Conservation (phyloP, 2,888 invertebrate species). For the Polyploca ridens region DNA sequence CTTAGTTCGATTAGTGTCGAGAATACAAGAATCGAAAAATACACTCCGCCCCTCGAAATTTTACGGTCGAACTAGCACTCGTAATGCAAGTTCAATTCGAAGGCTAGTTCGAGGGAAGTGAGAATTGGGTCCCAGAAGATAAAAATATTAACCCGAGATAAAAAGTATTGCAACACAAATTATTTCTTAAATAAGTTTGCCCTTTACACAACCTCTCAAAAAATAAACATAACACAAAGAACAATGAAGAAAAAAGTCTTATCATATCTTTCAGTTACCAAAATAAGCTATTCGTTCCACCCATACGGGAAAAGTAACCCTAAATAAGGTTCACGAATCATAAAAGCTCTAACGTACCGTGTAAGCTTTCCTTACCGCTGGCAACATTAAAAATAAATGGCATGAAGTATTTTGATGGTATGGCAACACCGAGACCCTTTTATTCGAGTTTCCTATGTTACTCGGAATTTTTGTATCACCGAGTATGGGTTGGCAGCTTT, state of each 20-base stretch:
- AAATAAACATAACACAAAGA: not conserved
- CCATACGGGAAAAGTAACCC: slow-evolving; percentile 1
- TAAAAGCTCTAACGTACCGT: slow-evolving; percentile 47
- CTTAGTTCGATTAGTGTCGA: too few relatives aligned
- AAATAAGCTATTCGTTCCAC: not conserved
- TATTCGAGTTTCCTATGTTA: slow-evolving; percentile 3
- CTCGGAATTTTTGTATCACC: not conserved
- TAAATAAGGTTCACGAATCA: slow-evolving; percentile 43
- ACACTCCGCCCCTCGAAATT: too few relatives aligned
- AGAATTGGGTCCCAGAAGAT: too few relatives aligned
- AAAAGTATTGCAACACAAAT: too few relatives aligned
- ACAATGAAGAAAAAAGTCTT: not conserved
- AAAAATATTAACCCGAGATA: not conserved
- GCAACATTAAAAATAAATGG: slow-evolving; percentile 14
- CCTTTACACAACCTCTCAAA: not conserved
- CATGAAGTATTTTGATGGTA: slow-evolving; percentile 11
- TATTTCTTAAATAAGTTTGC: not conserved
- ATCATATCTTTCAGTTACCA: not conserved
- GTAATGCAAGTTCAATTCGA: too few relatives aligned
- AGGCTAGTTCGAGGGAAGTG: too few relatives aligned
- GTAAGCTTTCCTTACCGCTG: slow-evolving; percentile 23
- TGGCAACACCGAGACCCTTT: slow-evolving; percentile 10
- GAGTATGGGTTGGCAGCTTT: not conserved
- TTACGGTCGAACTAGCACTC: too few relatives aligned
- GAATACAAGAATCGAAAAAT: too few relatives aligned